These are phyloP conservation scores for Bambusicola thoracicus DNA, from an alignment of 2,113 vertebrate species.

Conservation along the genomic window DNA sequence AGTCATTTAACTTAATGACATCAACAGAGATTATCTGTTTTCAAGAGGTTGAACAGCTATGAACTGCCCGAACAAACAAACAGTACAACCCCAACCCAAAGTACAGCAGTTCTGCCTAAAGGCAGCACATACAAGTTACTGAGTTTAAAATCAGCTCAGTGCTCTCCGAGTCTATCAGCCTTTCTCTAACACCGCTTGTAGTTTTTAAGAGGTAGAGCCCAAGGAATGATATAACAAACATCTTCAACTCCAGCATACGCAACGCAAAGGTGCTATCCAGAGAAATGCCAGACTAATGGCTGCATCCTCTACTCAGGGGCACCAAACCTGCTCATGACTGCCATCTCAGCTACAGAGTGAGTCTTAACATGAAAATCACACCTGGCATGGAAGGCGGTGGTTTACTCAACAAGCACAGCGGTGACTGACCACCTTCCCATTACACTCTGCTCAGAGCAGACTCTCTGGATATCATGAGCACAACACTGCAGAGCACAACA, in stretches of 20 bases:
- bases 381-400: background rate
- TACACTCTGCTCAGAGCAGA: background rate
- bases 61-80: background rate
- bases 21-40: background rate
- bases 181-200: background rate
- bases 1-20: too few relatives aligned
- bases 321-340: background rate
- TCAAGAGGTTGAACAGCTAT: background rate
- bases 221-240: background rate
- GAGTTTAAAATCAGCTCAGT: background rate
- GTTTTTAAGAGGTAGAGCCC: background rate
- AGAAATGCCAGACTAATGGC: background rate
- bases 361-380: background rate
- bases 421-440: background rate
- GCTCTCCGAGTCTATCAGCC: background rate
- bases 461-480: background rate
- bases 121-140: background rate
- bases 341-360: fast-evolving
- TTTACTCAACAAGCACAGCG: background rate
- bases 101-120: background rate
- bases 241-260: background rate
- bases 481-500: fast-evolving
- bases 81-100: background rate
- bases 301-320: background rate
- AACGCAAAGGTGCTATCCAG: background rate